These are phyloP conservation scores for Tipula vernalis DNA, from an alignment of 2,888 invertebrate species.

Conservation along the genomic window DNA sequence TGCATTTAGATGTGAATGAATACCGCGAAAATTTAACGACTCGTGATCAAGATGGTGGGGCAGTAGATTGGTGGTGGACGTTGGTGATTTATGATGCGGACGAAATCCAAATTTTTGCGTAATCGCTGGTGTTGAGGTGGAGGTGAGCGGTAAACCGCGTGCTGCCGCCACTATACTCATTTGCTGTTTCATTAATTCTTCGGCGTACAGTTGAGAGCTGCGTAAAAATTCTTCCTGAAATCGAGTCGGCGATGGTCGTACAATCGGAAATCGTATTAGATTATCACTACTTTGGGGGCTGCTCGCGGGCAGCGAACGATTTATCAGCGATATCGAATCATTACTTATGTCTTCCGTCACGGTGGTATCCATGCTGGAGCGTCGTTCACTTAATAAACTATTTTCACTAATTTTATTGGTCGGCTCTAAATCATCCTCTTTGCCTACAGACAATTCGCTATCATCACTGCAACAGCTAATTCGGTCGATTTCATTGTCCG, in stretches of 20 bases:
- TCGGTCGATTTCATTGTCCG: conserved; percentile 29
- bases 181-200: conserved; percentile 36
- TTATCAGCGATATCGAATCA: conserved; percentile 13
- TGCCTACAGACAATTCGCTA: conserved; percentile 70
- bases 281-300: neutral
- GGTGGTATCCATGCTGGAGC: neutral
- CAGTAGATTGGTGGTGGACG: neutral
- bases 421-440: conserved; percentile 38
- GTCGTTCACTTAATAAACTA: neutral
- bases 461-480: conserved; percentile 62
- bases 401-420: neutral
- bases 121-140: neutral
- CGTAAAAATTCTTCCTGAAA: conserved; percentile 35
- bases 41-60: neutral
- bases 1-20: conserved; percentile 54
- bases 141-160: conserved; percentile 18
- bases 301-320: neutral
- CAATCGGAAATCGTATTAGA: conserved; percentile 16
- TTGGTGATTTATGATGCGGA: conserved; percentile 17
- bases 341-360: conserved; percentile 16
- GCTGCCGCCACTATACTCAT: conserved; percentile 36
- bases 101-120: conserved; percentile 17
- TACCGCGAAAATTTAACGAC: conserved; percentile 35
- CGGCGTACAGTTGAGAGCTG: conserved; percentile 35
- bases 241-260: conserved; percentile 23